Evolutionary conservation across 2,113 vertebrate species (phyloP), one percentile per base, ranked within the genome.

Genomic region (Ailuropoda melanoleuca): DNA sequence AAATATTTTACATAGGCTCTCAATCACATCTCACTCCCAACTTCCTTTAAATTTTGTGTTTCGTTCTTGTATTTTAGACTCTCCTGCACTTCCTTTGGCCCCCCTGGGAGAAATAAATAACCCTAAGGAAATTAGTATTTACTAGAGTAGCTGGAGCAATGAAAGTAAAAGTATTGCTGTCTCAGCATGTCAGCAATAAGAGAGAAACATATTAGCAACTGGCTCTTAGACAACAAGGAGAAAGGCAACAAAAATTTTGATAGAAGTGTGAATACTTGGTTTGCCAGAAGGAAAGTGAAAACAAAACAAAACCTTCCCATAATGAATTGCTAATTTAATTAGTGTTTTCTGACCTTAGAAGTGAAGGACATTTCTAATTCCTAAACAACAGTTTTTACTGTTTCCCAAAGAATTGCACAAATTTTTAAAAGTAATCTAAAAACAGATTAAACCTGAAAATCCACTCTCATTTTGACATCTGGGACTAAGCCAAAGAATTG

Each of bases 311-410:
- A 24, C 37, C 56, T 68, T 50, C 72, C 21, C 60, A 85, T 64
- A 88, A 50, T 56, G 46, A 92, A 86, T 18, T 34, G 6, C 58
- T 96, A 62, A 70, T 58, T 88, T 82, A 83, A 72, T 72, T 75
- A 85, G 56, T 19, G 26, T 17, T 50, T 46, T 93, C 46, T 64
- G 29, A 5, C 12, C 18, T 21, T 46, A 39, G 43, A 90, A 82
- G 60, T 12, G 43, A 77, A 92, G 21, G 70, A 60, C 26, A 77
- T 88, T 39, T 70, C 55, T 92, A 68, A 86, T 82, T 95, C 19
- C 34, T 68, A 60, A 58, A 48, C 70, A 90, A 37, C 64, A 88
- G 55, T n/a, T 93, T 97, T 95, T 95, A 93, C 60, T 84, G 58
- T 19, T 95, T 43, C 56, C 64, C 24, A 70, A 84, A 64, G 24